A percentile compares a stretch with the other conserved stretches of the same genome.
Evolutionary conservation across 2,888 invertebrate species (phyloP).

Genomic region (Apeira syringaria): DNA sequence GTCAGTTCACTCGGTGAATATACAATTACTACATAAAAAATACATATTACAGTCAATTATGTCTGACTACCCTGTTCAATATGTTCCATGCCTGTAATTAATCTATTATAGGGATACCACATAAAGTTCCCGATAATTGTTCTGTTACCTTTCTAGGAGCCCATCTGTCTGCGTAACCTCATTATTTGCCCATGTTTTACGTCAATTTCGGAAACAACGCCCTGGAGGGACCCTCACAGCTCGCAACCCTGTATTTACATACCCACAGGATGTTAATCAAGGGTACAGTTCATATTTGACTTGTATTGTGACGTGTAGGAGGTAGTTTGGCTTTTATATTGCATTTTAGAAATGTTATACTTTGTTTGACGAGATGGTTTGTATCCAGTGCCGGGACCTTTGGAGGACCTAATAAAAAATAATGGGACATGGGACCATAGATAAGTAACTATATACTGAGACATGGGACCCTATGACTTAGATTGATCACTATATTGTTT

Average conservation of each 20-base stretch:
- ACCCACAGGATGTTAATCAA: slow-evolving; percentile 58
- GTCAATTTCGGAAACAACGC: slow-evolving; percentile 60
- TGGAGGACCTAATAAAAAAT: too few relatives aligned
- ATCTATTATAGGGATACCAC: slow-evolving; percentile 20
- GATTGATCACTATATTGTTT: too few relatives aligned
- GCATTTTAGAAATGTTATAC: neutral
- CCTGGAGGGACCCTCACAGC: slow-evolving; percentile 40
- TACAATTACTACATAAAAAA: too few relatives aligned
- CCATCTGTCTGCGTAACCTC: slow-evolving; percentile 28
- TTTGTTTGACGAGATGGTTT: neutral
- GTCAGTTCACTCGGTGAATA: too few relatives aligned
- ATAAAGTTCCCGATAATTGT: slow-evolving; percentile 31
- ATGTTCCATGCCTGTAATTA: too few relatives aligned
- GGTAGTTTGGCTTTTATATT: slow-evolving; percentile 8
- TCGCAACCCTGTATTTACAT: slow-evolving; percentile 50
- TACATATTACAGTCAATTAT: too few relatives aligned
- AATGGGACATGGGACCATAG: too few relatives aligned
- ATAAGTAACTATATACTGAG: too few relatives aligned
- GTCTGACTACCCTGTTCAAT: too few relatives aligned
- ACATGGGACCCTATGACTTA: too few relatives aligned
- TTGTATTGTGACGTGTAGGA: slow-evolving; percentile 27
- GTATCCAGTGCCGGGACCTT: too few relatives aligned
- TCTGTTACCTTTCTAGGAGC: slow-evolving; percentile 24
- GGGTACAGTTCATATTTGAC: slow-evolving; percentile 41
- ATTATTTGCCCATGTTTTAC: slow-evolving; percentile 50